Base-by-base conservation (phyloP, 2,113 vertebrate genomes). In the Pluvianellus socialis region DNA sequence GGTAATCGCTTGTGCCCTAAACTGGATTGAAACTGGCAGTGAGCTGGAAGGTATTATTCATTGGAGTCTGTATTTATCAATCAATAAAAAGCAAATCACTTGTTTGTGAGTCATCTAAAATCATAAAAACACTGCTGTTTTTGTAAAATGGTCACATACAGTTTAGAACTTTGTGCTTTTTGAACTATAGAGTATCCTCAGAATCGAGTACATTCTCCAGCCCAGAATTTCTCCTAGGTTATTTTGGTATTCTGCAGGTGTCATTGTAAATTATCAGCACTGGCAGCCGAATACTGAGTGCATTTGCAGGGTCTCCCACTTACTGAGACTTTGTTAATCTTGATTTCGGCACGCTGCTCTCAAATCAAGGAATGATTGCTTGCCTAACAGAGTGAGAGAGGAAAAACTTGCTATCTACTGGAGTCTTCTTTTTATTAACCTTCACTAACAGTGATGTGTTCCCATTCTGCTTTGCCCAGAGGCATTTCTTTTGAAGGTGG, bases 131-230 rank as follows among this genome's bases (percentile, higher is more conserved):
- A 28, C 28, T 79, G 33, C 40, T 59, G 6, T 15, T 91, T 92
- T 79, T 67, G 28, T 66, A 13, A 26, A 68, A 26, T 10, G 2
- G 35, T 65, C 40, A 38, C 0, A 0, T 0, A 1, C 53, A 38
- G 19, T 71, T 40, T 75, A n/a, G 44, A 79, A 35, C 53, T 49
- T 26, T 11, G 24, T 91, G 61, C 21, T 75, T 70, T 73, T 59
- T 68, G 32, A 86, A 12, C 20, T 13, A 1, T 24, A 3, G 40
- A 15, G 33, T 28, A 4, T 5, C 45, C 65, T 66, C 35, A 15
- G 59, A 10, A 10, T 65, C 21, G 44, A 49, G 53, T 9, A 9
- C 12, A 1, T 76, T 38, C 52, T 79, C 12, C 28, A 19, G 53
- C 22, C 23, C 58, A 17, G 85, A 45, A 18, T 56, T 26, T 56